A percentile compares a stretch with the other conserved stretches of the same genome.
Conservation (phyloP, 2,797 vertebrate species). For the Diglossa cyanea region DNA sequence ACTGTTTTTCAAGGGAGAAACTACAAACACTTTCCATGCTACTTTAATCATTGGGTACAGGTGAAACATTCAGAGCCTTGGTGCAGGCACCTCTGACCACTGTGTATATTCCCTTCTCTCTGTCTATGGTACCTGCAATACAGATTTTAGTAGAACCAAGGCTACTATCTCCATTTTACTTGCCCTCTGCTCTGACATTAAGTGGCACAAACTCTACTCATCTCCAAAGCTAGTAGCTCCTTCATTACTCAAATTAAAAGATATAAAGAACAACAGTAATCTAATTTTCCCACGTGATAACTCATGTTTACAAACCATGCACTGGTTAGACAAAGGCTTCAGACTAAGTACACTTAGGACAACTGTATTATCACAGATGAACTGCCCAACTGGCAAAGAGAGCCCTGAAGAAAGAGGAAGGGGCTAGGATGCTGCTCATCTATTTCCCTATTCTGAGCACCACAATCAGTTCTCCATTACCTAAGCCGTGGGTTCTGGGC, state of each 20-base stretch:
- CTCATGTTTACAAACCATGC: background rate
- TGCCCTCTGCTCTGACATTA: background rate
- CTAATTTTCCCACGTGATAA: background rate
- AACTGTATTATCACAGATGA: background rate
- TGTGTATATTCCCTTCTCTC: background rate
- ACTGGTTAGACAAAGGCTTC: background rate
- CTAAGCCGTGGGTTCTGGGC: conserved; percentile 97
- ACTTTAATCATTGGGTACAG: background rate
- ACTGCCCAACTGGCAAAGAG: background rate
- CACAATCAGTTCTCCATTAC: conserved; percentile 63
- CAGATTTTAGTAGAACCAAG: background rate
- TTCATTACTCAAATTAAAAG: background rate
- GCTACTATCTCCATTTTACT: background rate
- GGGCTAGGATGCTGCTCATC: background rate
- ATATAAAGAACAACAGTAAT: background rate
- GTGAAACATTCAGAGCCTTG: background rate
- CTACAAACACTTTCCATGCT: background rate
- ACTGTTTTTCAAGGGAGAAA: background rate
- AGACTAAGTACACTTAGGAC: background rate
- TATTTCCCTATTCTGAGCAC: background rate
- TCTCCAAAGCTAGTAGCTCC: background rate
- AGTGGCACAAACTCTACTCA: background rate
- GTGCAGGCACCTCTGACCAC: background rate
- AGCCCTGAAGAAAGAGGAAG: background rate
- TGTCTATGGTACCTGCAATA: background rate